phyloP scores from a whole-genome alignment of 1,140 invertebrate species.

The Drosophila elegans region DNA sequence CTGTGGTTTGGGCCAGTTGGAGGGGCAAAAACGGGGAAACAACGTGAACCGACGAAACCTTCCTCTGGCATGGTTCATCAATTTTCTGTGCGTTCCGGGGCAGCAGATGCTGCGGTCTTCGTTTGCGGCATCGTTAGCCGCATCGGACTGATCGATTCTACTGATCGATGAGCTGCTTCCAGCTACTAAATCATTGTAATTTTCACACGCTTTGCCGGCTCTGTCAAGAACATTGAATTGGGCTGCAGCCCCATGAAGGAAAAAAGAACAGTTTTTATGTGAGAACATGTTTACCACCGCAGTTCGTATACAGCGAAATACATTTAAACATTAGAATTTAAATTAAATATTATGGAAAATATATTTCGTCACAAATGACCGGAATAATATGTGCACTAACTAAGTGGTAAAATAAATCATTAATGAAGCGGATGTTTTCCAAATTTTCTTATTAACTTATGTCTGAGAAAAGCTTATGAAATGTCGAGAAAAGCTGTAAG shows the following conservation, averaged over 20 bases:
- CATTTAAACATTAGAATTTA: not conserved
- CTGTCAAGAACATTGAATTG: conserved; percentile 20
- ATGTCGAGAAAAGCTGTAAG: too few species aligned
- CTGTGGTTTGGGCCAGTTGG: conserved; percentile 28
- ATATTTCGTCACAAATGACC: too few species aligned
- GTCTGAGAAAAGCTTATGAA: too few species aligned
- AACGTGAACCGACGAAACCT: not conserved
- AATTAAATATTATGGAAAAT: too few species aligned
- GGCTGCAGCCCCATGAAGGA: not conserved
- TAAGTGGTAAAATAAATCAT: too few species aligned
- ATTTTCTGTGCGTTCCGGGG: conserved; percentile 51
- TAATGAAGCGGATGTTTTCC: too few species aligned
- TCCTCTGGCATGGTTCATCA: conserved; percentile 42
- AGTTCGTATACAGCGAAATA: not conserved
- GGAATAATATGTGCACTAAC: too few species aligned
- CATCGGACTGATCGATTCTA: conserved; percentile 47
- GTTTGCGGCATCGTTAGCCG: conserved; percentile 36
- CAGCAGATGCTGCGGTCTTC: conserved; percentile 34
- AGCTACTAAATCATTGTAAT: conserved; percentile 59
- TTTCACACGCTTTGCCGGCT: conserved; percentile 52
- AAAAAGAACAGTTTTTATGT: conserved; percentile 14
- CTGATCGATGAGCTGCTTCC: conserved; percentile 52
- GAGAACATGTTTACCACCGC: not conserved
- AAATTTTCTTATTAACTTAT: too few species aligned
- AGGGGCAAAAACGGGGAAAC: not conserved